Evolutionary conservation across 2,888 invertebrate species (phyloP).

Genomic region (Mantis religiosa): DNA sequence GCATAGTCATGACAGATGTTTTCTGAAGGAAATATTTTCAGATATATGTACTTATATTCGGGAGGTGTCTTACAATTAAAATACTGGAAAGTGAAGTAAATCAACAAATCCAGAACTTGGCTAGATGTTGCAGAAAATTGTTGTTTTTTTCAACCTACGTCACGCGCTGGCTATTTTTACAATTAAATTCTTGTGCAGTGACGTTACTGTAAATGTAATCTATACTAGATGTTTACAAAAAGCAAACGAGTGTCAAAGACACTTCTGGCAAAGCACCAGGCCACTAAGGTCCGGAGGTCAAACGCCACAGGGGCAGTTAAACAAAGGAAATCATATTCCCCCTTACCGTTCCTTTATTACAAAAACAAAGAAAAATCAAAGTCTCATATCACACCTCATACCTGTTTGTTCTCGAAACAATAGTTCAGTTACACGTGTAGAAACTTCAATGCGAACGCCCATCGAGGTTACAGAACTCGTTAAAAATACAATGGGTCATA

Average conservation of each 20-base stretch:
- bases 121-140: background rate
- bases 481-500: background rate
- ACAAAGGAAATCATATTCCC: background rate
- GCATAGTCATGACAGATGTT: no score
- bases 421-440: background rate
- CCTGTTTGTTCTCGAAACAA: background rate
- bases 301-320: background rate
- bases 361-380: background rate
- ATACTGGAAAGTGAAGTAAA: no score
- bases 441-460: background rate
- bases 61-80: no score
- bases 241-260: background rate
- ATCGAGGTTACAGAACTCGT: background rate
- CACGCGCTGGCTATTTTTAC: background rate
- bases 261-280: background rate
- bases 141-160: background rate
- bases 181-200: background rate
- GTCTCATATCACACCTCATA: background rate
- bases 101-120: no score
- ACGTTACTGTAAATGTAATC: background rate
- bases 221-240: background rate
- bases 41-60: no score
- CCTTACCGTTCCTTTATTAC: background rate
- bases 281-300: background rate
- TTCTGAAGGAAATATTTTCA: no score